These are phyloP conservation scores for Drosophila neotestacea DNA, from an alignment of 2,888 invertebrate species.

Conservation along the genomic window DNA sequence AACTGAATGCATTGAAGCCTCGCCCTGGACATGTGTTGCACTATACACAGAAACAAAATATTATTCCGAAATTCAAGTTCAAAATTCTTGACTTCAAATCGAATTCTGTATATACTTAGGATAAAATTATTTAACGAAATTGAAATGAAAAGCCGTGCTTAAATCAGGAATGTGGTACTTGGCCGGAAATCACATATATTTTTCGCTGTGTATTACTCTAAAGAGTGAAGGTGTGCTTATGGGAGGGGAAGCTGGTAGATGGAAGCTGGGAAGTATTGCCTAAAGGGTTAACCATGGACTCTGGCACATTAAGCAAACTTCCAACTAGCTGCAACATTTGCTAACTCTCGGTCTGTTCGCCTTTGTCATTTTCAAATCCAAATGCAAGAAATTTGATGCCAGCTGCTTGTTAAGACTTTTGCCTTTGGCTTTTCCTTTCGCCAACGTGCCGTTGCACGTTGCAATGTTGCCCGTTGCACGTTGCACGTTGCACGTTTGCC, in stretches of 20 bases:
- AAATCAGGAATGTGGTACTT: too few species aligned
- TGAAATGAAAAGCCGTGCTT: too few species aligned
- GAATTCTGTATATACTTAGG: too few species aligned
- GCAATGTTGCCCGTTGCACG: conserved; percentile 7
- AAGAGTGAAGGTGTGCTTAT: neutral
- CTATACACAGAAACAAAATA: too few species aligned
- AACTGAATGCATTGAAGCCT: conserved; percentile 44
- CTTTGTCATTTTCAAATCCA: conserved; percentile 73
- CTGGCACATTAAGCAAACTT: conserved; percentile 56
- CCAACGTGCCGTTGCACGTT: conserved; percentile 31
- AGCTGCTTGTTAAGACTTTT: conserved; percentile 73
- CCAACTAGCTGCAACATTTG: conserved; percentile 33
- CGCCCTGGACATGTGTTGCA: conserved; percentile 55
- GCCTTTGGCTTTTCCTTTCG: conserved; percentile 26
- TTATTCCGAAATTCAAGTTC: too few species aligned
- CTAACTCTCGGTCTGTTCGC: conserved; percentile 25
- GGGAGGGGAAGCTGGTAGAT: neutral
- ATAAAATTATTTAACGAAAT: too few species aligned
- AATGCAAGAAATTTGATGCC: conserved; percentile 79
- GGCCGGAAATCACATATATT: too few species aligned
- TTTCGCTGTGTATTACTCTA: neutral
- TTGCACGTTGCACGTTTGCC: conserved; percentile 17
- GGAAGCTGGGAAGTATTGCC: conserved; percentile 22
- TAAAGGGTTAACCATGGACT: conserved; percentile 44
- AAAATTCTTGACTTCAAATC: too few species aligned